Base-by-base conservation (phyloP, 2,888 invertebrate genomes). In the Leptinotarsa peninsularis region DNA sequence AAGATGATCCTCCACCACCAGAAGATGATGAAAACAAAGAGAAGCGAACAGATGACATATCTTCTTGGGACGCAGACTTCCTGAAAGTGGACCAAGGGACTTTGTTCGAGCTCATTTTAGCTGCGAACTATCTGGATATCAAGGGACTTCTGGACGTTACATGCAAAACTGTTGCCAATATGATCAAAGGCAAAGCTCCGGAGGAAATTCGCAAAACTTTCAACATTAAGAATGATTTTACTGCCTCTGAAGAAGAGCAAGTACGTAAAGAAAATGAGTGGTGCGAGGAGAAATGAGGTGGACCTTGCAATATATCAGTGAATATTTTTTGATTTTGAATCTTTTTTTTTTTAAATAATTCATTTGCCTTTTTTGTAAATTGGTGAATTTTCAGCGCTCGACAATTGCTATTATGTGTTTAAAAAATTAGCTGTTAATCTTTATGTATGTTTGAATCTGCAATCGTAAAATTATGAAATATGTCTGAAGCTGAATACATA, bases 1-100 rank as follows among this genome's bases (percentile, higher is more conserved):
- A 97, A 89, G 95, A 99, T 85, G 99, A 99, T 88, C 97, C 98
- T 33, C 96, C 97, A 74, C 94, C 96, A 84, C 95, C 97, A 13
- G 98, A 98, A 88, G 98, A 99, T 84, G 98, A 98, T 85, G 98
- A 99, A 87, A 97, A 96, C 88, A 97, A 97, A 88, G 98, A 98
- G 86, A 99, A 98, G 86, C 91, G 99, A n/a, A 99, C 99, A 0
- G 99, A 99, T 87, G 99, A 99, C 86, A 99, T 99, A 82, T 96
- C 96, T 33, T 97, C 97, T 0, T 99, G 99, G 99, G 99, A 99
- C 90, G 97, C 98, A 0, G 99, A 99, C 88, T 99, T 99, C 86
- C 90, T 99, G 13, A 99, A 99, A 91, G 98, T 99, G 50, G 98
- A 98, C 88, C 98, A 98, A 88, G 98, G 97, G 76, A 98, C 98